Evolutionary conservation across 2,888 invertebrate genomes (phyloP).

Genomic region (Pristionchus entomophagus): DNA sequence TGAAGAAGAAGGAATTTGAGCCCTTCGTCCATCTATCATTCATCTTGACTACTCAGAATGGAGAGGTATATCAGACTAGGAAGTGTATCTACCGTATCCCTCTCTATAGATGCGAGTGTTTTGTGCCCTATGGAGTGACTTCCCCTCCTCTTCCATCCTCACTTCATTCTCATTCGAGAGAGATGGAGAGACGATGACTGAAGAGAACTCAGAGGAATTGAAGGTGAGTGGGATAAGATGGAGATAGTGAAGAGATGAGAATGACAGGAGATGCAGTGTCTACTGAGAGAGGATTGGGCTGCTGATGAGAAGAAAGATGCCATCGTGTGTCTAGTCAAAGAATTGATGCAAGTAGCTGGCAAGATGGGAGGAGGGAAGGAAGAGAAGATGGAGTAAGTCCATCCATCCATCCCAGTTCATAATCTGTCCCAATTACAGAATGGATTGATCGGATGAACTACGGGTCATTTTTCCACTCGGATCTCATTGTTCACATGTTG

Average conservation of each 20-base stretch:
- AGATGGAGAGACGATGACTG: background rate
- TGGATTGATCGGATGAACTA: background rate
- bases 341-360: background rate
- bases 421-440: background rate
- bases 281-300: background rate
- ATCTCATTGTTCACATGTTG: background rate
- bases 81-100: background rate
- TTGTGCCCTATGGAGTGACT: constrained; percentile 8
- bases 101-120: background rate
- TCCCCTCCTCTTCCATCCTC: constrained; percentile 16
- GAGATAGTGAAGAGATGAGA: background rate
- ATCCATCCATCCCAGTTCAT: too few relatives aligned
- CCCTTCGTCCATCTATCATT: constrained; percentile 37
- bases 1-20: background rate
- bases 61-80: background rate
- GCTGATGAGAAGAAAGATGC: constrained; percentile 17
- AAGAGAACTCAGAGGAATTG: background rate
- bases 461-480: background rate
- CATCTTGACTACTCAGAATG: background rate
- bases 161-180: background rate
- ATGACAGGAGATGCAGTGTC: background rate
- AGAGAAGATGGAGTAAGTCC: constrained; percentile 30
- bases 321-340: background rate
- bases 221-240: background rate
- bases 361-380: constrained; percentile 1